Conservation (phyloP, 2,797 vertebrate species). For the Synaphobranchus kaupii region DNA sequence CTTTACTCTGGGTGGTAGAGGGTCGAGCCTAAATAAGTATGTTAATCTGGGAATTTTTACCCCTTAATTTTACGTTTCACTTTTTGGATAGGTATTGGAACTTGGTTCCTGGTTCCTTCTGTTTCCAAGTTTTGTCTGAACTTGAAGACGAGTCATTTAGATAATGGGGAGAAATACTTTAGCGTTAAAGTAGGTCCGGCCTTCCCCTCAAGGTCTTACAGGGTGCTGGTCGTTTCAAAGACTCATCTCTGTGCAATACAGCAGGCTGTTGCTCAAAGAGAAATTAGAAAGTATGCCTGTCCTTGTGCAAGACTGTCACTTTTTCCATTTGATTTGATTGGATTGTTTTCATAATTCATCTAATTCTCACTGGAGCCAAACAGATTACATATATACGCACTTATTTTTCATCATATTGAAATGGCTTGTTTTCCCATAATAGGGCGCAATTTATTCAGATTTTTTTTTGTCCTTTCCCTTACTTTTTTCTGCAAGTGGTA, state of each 20-base stretch:
- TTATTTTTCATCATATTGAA: not conserved
- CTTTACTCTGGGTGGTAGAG: not conserved
- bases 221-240: not conserved
- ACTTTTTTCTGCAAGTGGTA: not conserved
- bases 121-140: not conserved
- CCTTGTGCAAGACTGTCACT: not conserved
- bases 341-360: not conserved
- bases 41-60: not conserved
- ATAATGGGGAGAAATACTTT: not conserved
- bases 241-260: not conserved
- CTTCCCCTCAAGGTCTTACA: not conserved
- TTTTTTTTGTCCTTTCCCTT: not conserved
- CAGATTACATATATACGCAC: not conserved
- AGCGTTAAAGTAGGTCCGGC: not conserved
- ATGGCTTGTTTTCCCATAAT: not conserved
- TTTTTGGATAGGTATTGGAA: not conserved
- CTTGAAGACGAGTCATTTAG: constrained; percentile 2
- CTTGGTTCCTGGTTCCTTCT: not conserved
- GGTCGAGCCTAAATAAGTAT: not conserved
- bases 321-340: not conserved
- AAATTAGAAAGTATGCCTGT: not conserved
- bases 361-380: not conserved
- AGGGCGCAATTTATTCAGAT: not conserved
- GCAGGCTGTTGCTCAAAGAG: not conserved
- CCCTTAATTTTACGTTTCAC: not conserved